phyloP scores from a whole-genome alignment of 1,140 invertebrate species.

The Drosophila dunni region DNA sequence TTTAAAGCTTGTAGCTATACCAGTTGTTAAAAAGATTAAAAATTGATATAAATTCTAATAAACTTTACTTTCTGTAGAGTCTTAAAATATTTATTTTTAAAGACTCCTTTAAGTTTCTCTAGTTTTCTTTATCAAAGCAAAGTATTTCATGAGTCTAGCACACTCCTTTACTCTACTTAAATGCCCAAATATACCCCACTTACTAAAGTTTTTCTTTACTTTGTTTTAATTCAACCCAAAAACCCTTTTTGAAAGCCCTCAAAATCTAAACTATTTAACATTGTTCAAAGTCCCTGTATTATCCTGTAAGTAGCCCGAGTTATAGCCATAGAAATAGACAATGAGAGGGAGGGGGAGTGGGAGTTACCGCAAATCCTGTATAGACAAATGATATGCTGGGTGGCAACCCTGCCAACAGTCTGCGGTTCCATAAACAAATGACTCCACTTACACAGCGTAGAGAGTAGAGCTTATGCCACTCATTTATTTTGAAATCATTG shows the following conservation, averaged over 20 bases:
- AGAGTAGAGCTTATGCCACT: slow-evolving; percentile 49
- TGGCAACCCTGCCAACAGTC: slow-evolving; percentile 18
- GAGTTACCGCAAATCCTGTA: slow-evolving; percentile 33
- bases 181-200: background rate
- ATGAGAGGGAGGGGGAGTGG: background rate
- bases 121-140: no score
- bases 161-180: no score
- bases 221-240: background rate
- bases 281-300: slow-evolving; percentile 18
- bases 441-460: slow-evolving; percentile 44
- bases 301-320: slow-evolving; percentile 21
- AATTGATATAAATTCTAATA: no score
- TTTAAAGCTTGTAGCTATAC: no score
- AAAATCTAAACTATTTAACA: slow-evolving; percentile 2
- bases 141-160: no score
- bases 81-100: no score
- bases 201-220: no score
- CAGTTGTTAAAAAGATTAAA: no score
- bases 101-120: no score
- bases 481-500: slow-evolving; percentile 57
- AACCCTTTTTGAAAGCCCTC: background rate
- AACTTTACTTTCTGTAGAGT: no score
- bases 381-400: slow-evolving; percentile 37
- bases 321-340: slow-evolving; percentile 7
- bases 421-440: slow-evolving; percentile 51